Conservation (phyloP, 1,140 invertebrate species). For the Drosophila lacertosa region DNA sequence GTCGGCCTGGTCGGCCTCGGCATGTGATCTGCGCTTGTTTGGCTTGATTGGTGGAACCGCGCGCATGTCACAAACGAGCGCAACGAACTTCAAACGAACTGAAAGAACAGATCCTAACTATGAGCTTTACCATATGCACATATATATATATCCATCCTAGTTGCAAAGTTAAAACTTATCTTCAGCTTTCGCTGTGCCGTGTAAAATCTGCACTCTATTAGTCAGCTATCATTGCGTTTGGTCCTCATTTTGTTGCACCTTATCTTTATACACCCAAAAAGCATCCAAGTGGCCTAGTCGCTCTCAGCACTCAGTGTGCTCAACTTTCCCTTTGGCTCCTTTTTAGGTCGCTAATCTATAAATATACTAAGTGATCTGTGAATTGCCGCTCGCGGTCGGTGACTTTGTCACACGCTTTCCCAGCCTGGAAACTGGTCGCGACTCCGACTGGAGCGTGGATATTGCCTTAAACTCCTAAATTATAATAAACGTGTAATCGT, state of each 20-base stretch:
- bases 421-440: slow-evolving; percentile 24
- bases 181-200: slow-evolving; percentile 5
- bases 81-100: slow-evolving; percentile 49
- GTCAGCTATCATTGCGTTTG: slow-evolving; percentile 4
- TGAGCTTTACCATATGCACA: no score
- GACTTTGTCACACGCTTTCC: slow-evolving; percentile 37
- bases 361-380: slow-evolving; percentile 39
- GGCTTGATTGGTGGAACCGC: slow-evolving; percentile 72
- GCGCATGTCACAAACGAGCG: slow-evolving; percentile 74
- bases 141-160: no score
- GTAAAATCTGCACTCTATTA: slow-evolving; percentile 35
- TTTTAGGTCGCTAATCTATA: slow-evolving; percentile 41
- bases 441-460: background rate
- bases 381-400: background rate
- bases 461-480: slow-evolving; percentile 76
- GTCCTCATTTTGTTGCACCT: background rate
- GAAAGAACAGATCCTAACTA: background rate
- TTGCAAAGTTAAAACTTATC: no score
- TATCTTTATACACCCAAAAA: slow-evolving; percentile 27
- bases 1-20: slow-evolving; percentile 13
- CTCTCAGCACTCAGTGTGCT: slow-evolving; percentile 28
- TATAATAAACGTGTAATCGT: slow-evolving; percentile 83
- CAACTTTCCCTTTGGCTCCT: slow-evolving; percentile 48
- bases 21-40: slow-evolving; percentile 29
- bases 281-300: background rate